Conservation (phyloP, 2,113 vertebrate genomes). For the Cynopterus brachyotis region DNA sequence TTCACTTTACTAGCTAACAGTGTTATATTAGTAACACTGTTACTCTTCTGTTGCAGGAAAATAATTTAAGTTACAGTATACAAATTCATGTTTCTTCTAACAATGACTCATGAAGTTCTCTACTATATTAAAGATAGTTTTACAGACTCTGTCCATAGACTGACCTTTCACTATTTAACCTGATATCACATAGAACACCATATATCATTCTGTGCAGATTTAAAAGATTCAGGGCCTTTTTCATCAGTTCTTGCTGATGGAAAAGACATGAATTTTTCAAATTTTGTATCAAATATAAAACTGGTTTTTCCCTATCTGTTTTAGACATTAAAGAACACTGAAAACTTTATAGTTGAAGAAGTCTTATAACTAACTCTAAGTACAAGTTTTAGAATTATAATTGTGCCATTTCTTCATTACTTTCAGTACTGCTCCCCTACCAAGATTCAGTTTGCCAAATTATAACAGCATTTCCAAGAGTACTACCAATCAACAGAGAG, state of each 20-base stretch:
- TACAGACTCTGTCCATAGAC: not conserved
- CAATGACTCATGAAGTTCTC: not conserved
- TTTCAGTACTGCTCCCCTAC: not conserved
- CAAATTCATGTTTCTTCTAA: not conserved
- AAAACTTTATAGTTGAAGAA: not conserved
- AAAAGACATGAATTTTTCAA: not conserved
- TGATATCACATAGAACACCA: not conserved
- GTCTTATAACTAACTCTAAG: not conserved
- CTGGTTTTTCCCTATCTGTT: not conserved
- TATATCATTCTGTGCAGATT: not conserved
- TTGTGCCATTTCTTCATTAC: not conserved
- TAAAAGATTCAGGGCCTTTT: not conserved
- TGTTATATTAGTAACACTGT: not conserved
- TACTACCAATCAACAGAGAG: constrained; percentile 33
- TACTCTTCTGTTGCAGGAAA: not conserved
- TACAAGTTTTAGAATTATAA: not conserved
- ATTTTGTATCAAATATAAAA: not conserved
- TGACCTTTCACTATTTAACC: constrained; percentile 19
- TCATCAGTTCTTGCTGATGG: not conserved
- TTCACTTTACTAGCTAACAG: not conserved
- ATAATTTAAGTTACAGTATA: not conserved
- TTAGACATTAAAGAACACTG: not conserved
- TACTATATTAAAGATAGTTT: not conserved
- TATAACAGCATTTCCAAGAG: constrained; percentile 19
- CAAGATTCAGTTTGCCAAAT: constrained; percentile 36